Base-by-base conservation (phyloP, 1,140 invertebrate species). In the Penaeus chinensis region DNA sequence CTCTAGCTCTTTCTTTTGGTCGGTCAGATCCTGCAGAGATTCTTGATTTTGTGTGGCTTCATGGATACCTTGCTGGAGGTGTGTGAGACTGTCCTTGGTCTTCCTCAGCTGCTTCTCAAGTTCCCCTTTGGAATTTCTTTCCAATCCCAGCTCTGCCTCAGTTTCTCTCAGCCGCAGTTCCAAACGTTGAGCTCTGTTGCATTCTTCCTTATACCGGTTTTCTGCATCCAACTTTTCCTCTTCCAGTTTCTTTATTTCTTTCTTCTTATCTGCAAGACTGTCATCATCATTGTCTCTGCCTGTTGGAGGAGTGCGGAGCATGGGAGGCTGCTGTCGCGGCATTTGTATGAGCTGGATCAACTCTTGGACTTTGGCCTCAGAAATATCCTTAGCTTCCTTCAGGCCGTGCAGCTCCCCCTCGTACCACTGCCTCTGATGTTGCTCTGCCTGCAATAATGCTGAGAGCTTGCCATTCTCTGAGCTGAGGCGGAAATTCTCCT, bases 251-350 rank as follows among this genome's bases (percentile, higher is more conserved):
- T 78, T 74, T n/a, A 87, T 62, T 54, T 87, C 86, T 42, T 78
- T 82, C 32, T 77, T 32, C 61, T 32, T 82, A 3, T 20, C 54
- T 16, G 66, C 63, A n/a, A 42, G 61, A 54, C 76, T 78, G 8
- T 85, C 85, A 2, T 87, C 86, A 42, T 87, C 78, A 61, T 82
- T 65, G n/a, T 87, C 86, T 60, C 86, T 76, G 8, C 86, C 81
- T 18, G 86, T 77, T 20, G 86, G 86, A 63, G 85, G 86, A 20
- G 81, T 87, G 66, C 86, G 86, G 18, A 32, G 71, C 71, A 74
- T 37, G 54, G 54, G 54, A 54, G 54, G 54, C 20, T 87, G 71
- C 37, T 82, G 32, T 37, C 78, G 81, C 19, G 80, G 20, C 13
- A 74, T 80, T 37, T 82, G 80, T 16, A 87, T 22, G 54, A 42